Base-by-base conservation (phyloP, 2,888 invertebrate genomes). In the Molorchus minor region DNA sequence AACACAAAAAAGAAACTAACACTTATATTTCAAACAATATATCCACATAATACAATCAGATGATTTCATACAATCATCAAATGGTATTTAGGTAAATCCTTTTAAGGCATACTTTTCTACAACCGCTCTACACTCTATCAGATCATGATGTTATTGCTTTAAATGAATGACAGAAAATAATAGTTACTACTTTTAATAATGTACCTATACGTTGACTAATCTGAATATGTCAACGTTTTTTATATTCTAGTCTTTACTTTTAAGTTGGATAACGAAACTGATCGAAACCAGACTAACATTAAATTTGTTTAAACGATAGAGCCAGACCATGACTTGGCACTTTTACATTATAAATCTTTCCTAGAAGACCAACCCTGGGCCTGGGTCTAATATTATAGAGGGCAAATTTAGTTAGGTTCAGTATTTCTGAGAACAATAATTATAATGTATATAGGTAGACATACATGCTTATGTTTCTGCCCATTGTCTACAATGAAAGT, bases 241-340 rank as follows among this genome's bases (percentile, higher is more conserved):
- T n/a, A n/a, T n/a, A n/a, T n/a, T n/a, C n/a, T n/a, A n/a, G n/a
- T n/a, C n/a, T n/a, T n/a, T n/a, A n/a, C n/a, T n/a, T n/a, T n/a
- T n/a, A n/a, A n/a, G n/a, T n/a, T n/a, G n/a, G n/a, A n/a, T n/a
- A n/a, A n/a, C n/a, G n/a, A n/a, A n/a, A n/a, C 33, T 33, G 33
- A 3, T 20, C 13, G 29, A 13, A 21, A 46, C 30, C 10, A 46
- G 17, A 16, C 54, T 45, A 33, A 44, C 41, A 35, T 41, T 56
- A 33, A 62, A 64, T 40, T 62, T 66, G n/a, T 66, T 66, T 64
- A 62, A 64, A 58, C 60, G 56, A 53, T 61, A 33, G 33, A 33
- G 33, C 33, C 33, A 64, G 41, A 57, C 59, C 64, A 41, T 64
- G 64, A 64, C 64, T 64, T 41, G 33, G 60, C 64, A 58, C n/a